Evolutionary conservation across 2,797 vertebrate genomes (phyloP), one percentile per base, ranked within the genome.

Genomic region (Echiichthys vipera): DNA sequence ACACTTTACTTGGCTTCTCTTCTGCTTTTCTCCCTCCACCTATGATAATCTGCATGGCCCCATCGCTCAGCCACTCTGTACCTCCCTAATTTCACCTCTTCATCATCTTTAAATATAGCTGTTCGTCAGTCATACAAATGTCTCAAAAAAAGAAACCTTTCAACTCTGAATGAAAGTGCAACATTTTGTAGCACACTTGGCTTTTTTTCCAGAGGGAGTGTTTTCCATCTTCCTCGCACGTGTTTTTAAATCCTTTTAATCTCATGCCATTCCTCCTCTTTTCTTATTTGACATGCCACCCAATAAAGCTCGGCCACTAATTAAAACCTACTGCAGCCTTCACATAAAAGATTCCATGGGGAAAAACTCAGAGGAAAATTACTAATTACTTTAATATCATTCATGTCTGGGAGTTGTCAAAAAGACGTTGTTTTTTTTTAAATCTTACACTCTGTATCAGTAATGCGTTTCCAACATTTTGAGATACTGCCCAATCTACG

Each of bases 1-100:
- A 81, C 95, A 95, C 93, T 94, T 93, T 90, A 89, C 89, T 94
- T 75, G 84, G 88, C 94, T 94, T 94, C 93, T 85, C 90, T 91
- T 94, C 93, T 71, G 92, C 92, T 92, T 76, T 63, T 79, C 71
- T 82, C 83, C 50, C 56, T 81, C 57, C 80, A 83, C 59, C 67
- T 82, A 57, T 61, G 71, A 77, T 77, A 74, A 81, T 74, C 71
- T 74, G 58, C 63, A 34, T 66, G 73, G 77, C 83, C 81, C 83
- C 61, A 54, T 63, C 36, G 6, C 77, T 78, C 66, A 45, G 45
- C 37, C 18, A 22, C 49, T 74, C 59, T 24, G 27, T 43, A 53
- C 69, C 75, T 63, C 74, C 54, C 36, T 47, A 69, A 54, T 77
- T 79, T 63, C 51, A 42, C 42, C 54, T 81, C 64, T 71, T 65